phyloP scores from a whole-genome alignment of 2,797 vertebrate species.

The Amphiprion clarkii region DNA sequence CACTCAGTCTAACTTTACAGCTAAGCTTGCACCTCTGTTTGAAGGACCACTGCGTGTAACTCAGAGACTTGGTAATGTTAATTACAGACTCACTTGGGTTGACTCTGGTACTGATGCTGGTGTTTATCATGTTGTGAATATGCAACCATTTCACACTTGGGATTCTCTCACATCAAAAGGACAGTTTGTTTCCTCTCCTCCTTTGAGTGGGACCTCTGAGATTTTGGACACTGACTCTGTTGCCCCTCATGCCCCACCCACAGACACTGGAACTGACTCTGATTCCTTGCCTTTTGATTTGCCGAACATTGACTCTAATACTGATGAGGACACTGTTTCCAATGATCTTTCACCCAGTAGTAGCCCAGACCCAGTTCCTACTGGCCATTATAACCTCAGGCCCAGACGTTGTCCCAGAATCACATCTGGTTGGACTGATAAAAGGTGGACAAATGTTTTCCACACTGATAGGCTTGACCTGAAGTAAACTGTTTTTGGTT shows the following conservation, averaged over 20 bases:
- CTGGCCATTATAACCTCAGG: not conserved
- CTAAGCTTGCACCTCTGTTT: too few species aligned
- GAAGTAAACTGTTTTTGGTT: too few species aligned
- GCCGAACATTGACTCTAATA: not conserved
- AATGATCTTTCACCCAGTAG: not conserved
- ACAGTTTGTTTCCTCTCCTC: too few species aligned
- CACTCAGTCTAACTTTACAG: too few species aligned
- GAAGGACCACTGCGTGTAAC: too few species aligned
- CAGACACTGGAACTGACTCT: too few species aligned
- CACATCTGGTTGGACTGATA: not conserved
- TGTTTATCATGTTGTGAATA: conserved; percentile 18
- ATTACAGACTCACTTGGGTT: not conserved
- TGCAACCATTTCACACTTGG: conserved; percentile 8
- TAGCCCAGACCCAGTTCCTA: not conserved
- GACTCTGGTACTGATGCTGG: not conserved
- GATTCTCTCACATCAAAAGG: not conserved
- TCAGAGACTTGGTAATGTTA: too few species aligned
- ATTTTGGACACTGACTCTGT: not conserved
- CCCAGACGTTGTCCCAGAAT: not conserved
- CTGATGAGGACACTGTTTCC: not conserved
- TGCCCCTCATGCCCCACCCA: too few species aligned
- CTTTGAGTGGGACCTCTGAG: not conserved
- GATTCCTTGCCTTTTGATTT: too few species aligned
- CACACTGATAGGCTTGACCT: not conserved
- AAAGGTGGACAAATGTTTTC: not conserved